Evolutionary conservation across 2,888 invertebrate genomes (phyloP).

Genomic region (Rhamnusium bicolor): DNA sequence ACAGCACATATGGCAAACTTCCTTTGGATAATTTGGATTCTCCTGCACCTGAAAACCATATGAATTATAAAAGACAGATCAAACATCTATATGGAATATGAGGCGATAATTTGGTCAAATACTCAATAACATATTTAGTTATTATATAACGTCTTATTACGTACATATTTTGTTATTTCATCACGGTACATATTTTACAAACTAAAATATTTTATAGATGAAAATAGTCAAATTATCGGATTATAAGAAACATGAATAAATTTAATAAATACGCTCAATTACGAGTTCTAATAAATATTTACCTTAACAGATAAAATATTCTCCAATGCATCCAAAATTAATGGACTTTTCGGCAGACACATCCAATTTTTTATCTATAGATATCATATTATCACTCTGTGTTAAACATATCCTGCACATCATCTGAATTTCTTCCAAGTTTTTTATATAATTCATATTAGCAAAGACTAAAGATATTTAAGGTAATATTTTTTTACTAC

Average conservation of each 20-base stretch:
- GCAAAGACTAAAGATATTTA: too few species aligned
- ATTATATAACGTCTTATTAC: too few species aligned
- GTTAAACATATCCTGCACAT: slow-evolving; percentile 35
- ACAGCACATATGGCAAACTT: slow-evolving; percentile 21
- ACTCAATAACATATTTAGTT: too few species aligned
- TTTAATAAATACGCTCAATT: background rate
- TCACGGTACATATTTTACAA: too few species aligned
- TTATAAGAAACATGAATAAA: background rate
- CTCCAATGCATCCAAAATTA: slow-evolving; percentile 17
- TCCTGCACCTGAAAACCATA: slow-evolving; percentile 23
- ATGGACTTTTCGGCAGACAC: slow-evolving; percentile 3
- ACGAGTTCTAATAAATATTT: background rate
- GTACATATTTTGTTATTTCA: too few species aligned
- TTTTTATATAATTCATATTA: slow-evolving; percentile 10
- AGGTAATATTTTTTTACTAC: too few species aligned
- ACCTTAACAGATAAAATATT: slow-evolving; percentile 14
- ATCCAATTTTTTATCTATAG: slow-evolving; percentile 22
- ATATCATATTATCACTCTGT: slow-evolving; percentile 20
- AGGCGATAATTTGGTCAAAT: too few species aligned
- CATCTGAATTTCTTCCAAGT: slow-evolving; percentile 9
- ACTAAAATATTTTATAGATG: too few species aligned
- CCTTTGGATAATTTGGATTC: slow-evolving; percentile 17
- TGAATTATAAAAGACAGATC: background rate
- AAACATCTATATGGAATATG: too few species aligned
- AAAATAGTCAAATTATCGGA: background rate